Base-by-base conservation (phyloP, 2,797 vertebrate genomes). In the Choloepus didactylus region DNA sequence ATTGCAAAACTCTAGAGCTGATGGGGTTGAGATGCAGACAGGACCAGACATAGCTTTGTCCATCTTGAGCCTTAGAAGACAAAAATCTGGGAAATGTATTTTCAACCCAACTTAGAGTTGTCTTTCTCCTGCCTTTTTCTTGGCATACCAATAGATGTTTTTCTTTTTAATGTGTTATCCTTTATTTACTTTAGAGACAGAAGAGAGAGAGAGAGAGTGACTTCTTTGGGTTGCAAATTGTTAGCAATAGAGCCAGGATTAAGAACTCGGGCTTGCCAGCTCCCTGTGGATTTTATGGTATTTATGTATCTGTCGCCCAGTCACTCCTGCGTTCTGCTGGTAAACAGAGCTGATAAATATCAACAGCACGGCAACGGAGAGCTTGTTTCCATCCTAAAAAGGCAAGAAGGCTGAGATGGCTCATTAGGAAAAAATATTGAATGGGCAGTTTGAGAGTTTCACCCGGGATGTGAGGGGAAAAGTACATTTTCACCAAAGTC, bases 181-280 rank as follows among this genome's bases (percentile, higher is more conserved):
- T 96, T 90, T 92, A 81, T 92, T 95, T 95, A 77, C 95, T 95
- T 92, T 73, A 41, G 83, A 95, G 80, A 87, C 66, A 49, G 86
- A 90, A 31, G 59, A 85, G 54, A 83, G 70, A 94, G 75, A 76
- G 46, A 49, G 51, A 89, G 77, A 92, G 87, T 60, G 89, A 89
- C 80, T 95, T 95, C 75, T 89, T 75, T 3, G 4, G 60, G 87
- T 49, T 95, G 76, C 85, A 79, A 49, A 91, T 75, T 38, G 67
- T 82, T 72, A 73, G 86, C 8, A 49, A 31, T 25, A 35, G 89
- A 91, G 67, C 83, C 67, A 15, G 83, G 94, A 95, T 94, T 64
- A 67, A 92, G 95, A 46, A 14, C 59, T 10, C 16, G 0, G 69
- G 51, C 73, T 56, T 31, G 19, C 72, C 5, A 4, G 77, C 64